Evolutionary conservation across 37 sponge, comb jelly and placozoan species (phyloP).

Genomic region (Halichondria panicea): DNA sequence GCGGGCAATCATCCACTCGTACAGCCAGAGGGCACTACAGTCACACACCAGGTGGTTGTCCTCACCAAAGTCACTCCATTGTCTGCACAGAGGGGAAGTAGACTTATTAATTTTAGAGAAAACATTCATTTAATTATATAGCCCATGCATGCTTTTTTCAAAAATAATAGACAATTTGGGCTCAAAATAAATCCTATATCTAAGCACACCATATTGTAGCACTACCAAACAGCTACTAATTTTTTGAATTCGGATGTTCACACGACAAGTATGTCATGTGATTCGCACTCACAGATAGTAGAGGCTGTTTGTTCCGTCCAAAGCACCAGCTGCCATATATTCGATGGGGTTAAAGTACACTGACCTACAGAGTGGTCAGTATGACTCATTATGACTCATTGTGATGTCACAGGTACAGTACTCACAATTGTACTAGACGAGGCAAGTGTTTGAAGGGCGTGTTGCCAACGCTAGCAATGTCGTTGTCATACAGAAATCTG

Average conservation of each 20-base stretch:
- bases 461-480: constrained; percentile 6
- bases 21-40: constrained; percentile 61
- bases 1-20: constrained; percentile 18
- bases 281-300: constrained; percentile 52
- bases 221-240: no score
- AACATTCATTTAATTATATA: not conserved
- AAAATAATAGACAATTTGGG: no score
- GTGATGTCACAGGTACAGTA: not conserved
- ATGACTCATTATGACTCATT: no score
- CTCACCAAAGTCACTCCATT: constrained; percentile 9
- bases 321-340: constrained; percentile 33
- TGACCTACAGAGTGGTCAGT: constrained; percentile 12
- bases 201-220: no score
- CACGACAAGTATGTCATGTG: no score
- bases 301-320: constrained; percentile 10
- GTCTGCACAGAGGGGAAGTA: constrained; percentile 17
- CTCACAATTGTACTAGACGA: constrained; percentile 30
- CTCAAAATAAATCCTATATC: no score
- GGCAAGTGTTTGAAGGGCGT: constrained; percentile 38
- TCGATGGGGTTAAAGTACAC: constrained; percentile 24
- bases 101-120: not conserved
- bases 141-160: not conserved
- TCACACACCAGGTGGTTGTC: constrained; percentile 42
- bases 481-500: constrained; percentile 25
- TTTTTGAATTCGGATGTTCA: no score